phyloP scores from a whole-genome alignment of 2,113 vertebrate species.

The Lepisosteus osseus region DNA sequence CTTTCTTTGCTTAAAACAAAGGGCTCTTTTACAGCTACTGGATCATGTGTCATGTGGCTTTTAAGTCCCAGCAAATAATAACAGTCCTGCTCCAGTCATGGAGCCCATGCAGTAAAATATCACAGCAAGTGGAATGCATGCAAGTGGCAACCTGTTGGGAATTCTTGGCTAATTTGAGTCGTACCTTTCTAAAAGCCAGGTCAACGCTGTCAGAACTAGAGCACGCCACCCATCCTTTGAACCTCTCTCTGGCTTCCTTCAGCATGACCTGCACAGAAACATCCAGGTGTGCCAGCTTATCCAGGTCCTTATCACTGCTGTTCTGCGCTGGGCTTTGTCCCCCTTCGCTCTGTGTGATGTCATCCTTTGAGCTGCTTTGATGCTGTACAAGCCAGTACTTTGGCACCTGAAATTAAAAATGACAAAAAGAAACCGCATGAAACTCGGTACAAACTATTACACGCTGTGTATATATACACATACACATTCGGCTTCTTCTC shows the following conservation, averaged over 20 bases:
- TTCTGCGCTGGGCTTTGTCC: neutral
- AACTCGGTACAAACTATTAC: too few species aligned
- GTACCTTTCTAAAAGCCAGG: constrained; percentile 67
- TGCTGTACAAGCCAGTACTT: constrained; percentile 51
- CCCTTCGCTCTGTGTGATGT: constrained; percentile 23
- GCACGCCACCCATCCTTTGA: constrained; percentile 53
- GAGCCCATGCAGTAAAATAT: too few species aligned
- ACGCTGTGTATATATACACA: too few species aligned
- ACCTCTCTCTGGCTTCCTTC: constrained; percentile 57
- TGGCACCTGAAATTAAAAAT: constrained; percentile 49
- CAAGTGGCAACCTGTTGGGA: neutral
- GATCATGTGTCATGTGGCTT: too few species aligned
- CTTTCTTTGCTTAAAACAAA: too few species aligned
- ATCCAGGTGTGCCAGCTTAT: constrained; percentile 35
- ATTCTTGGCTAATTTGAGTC: neutral
- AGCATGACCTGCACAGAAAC: constrained; percentile 51
- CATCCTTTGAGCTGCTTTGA: constrained; percentile 10
- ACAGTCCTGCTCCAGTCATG: too few species aligned
- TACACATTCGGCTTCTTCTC: too few species aligned
- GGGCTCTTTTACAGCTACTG: too few species aligned
- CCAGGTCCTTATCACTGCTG: constrained; percentile 30
- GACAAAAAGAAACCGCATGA: too few species aligned
- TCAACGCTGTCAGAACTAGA: constrained; percentile 55
- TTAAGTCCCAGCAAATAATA: too few species aligned
- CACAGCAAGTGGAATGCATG: neutral